Base-by-base conservation (phyloP, 1,140 invertebrate genomes). In the Glomeris maerens region DNA sequence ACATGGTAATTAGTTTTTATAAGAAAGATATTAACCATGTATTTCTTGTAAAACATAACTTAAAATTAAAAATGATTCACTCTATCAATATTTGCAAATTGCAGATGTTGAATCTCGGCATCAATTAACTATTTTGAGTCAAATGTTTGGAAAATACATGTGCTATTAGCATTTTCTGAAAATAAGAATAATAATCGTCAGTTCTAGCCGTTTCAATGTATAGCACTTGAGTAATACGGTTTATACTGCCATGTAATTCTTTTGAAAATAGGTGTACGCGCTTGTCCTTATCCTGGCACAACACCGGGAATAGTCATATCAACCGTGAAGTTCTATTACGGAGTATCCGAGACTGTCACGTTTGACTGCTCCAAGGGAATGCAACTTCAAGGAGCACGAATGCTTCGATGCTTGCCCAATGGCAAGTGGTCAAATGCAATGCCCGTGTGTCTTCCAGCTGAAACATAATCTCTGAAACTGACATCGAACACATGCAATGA, bases 361-460 rank as follows among this genome's bases (percentile, higher is more conserved):
- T 88, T 87, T 64, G 82, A 82, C 2, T 89, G 85, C 61, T 79
- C 82, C 51, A 75, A 81, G 2, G 83, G 83, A 0, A 77, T 86
- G 47, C 70, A 72, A 49, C 67, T 90, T 29, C 74, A 75, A 47
- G 86, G 86, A 25, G 77, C 82, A 2, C 73, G 78, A 14, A 80
- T 82, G 67, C 66, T 87, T 17, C 76, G 78, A 59, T 87, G 81
- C 69, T 65, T 84, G 51, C 78, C 78, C 58, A 83, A 80, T 61
- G 83, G 84, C 21, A 82, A 83, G 68, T 92, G 87, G 87, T 87
- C 83, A 0, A 82, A 80, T 52, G 76, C 80, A 1, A 80, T 87
- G 49, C 84, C 86, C 2, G 54, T 60, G 0, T 74, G 72, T 60
- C 31, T 62, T 7, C 59, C 62, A 25, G 40, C 42, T 36, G 21